Evolutionary conservation across 23 tunicate genomes (phyloP), one percentile per base, ranked within the genome.

Genomic region (Halocynthia roretzi): DNA sequence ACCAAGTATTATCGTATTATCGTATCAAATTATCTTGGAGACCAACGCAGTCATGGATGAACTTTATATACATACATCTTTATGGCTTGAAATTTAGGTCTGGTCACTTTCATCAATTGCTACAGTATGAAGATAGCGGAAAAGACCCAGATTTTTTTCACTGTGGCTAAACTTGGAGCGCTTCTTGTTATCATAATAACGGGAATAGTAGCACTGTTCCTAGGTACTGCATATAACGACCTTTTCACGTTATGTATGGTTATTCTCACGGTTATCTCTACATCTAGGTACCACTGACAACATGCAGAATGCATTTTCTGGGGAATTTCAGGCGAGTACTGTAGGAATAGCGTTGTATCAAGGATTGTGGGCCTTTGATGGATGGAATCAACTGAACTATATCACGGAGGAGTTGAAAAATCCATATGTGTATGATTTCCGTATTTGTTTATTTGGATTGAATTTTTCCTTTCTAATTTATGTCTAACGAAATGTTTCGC

Each of bases 381-480:
- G 97, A 8, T 91, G 97, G 97, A 91, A 91, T 57, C 97, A 91
- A 76, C 77, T 91, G 15, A 91, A 91, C 60, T 91, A 91, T 80
- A 85, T 91, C 62, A 91, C 97, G 0, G 95, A 88, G 67, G 95
- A 83, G 73, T 69, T 91, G 8, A 65, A 91, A 53, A 91, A 91
- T 58, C 97, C 97, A 6, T 85, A 54, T 64, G 86, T 81, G 97
- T 91, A 71, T 61, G 15, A 58, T 58, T n/a, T 15, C 64, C 17
- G 17, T 58, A 58, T n/a, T 58, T n/a, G 64, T n/a, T 4, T n/a
- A 58, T 58, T 58, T 58, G 64, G 64, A 58, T 58, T 58, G 76
- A 14, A 68, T 15, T 0, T 68, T 68, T 68, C 22, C 23, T 23
- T 68, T 68, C 15, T 58, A 58, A 58, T 58, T 58, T 58, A 58